These are phyloP conservation scores for Drosophila vallismaia DNA, from an alignment of 2,888 invertebrate genomes.

Conservation along the genomic window DNA sequence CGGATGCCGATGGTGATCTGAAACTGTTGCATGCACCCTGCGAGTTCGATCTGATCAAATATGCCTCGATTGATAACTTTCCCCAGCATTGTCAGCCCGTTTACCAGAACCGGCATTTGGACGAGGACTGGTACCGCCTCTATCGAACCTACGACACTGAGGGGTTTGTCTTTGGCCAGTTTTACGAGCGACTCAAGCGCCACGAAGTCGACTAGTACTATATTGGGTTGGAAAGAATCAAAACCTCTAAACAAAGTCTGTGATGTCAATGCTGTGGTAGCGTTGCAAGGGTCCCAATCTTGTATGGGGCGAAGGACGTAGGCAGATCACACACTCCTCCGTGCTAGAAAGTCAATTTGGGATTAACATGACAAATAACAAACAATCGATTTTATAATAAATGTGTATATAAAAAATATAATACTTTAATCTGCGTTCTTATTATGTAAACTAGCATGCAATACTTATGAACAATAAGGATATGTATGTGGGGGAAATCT, in stretches of 20 bases:
- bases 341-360: slow-evolving; percentile 70
- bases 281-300: slow-evolving; percentile 62
- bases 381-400: background rate
- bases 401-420: slow-evolving; percentile 49
- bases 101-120: background rate
- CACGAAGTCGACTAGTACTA: slow-evolving; percentile 6
- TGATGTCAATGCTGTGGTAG: slow-evolving; percentile 68
- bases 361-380: background rate
- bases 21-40: slow-evolving; percentile 17
- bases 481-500: slow-evolving; percentile 53
- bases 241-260: slow-evolving; percentile 71
- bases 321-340: slow-evolving; percentile 81
- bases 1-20: slow-evolving; percentile 1
- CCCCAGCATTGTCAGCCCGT: slow-evolving; percentile 14
- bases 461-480: slow-evolving; percentile 42
- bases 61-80: slow-evolving; percentile 11
- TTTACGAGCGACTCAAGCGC: slow-evolving; percentile 11
- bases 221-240: background rate
- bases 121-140: slow-evolving; percentile 16
- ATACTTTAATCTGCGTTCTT: slow-evolving; percentile 61
- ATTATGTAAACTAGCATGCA: slow-evolving; percentile 34
- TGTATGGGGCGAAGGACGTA: slow-evolving; percentile 75
- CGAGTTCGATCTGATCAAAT: slow-evolving; percentile 18
- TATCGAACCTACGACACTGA: slow-evolving; percentile 21
- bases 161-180: slow-evolving; percentile 14